Evolutionary conservation across 2,797 vertebrate species (phyloP), one percentile per base, ranked within the genome.

Genomic region (Cuniculus paca): DNA sequence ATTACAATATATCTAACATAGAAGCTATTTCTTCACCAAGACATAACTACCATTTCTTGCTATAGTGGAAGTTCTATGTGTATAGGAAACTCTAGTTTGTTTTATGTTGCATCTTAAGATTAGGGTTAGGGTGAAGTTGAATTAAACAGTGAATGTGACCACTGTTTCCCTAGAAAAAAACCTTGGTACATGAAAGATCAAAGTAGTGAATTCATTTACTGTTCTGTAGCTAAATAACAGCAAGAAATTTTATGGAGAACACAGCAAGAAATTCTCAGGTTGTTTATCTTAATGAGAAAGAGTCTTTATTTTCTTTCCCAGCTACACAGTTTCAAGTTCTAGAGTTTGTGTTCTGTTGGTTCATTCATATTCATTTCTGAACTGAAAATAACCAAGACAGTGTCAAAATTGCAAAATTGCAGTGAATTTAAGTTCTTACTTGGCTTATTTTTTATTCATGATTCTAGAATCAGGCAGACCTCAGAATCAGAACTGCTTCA

Each of bases 331-430:
- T 39, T 83, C 79, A 80, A 68, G 16, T 72, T 74, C 22, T 88
- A 85, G 87, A 70, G 24, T 74, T 60, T 84, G 39, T 84, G 72
- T 61, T 91, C 31, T 50, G 31, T n/a, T 54, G 26, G 56, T 81
- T 88, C 90, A 88, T 91, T 83, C 88, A 84, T 84, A 91, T 85
- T 95, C 72, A 88, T 83, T 65, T 65, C 39, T 48, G 56, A 94
- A 56, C 79, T 85, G 77, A 83, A 92, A 94, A 90, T 95, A 95
- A 91, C 56, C n/a, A 79, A 79, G 24, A 94, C 50, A 45, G 82
- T 91, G 94, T 91, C 82, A 91, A 95, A 74, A 95, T 75, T 75
- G 91, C 54, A 84, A 91, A 80, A 74, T 11, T 81, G 48, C 63
- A 95, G 22, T 54, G 60, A 81, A 74, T 63, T 87, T 72, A 74